These are phyloP conservation scores for Genyomyrus donnyi DNA, from an alignment of 2,113 vertebrate genomes.

Conservation along the genomic window DNA sequence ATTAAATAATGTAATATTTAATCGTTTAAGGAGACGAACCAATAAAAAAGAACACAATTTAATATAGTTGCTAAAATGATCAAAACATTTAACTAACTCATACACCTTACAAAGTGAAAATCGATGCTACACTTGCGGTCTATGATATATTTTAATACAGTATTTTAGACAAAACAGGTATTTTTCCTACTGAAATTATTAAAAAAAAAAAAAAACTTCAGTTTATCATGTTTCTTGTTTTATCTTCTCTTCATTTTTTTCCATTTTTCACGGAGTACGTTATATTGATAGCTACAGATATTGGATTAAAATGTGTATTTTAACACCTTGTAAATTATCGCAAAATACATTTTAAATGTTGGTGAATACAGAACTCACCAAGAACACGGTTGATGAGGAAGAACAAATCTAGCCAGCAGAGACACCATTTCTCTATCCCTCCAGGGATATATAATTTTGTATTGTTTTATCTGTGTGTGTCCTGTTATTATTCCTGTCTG, in stretches of 20 bases:
- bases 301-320: neutral
- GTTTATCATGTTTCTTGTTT: neutral
- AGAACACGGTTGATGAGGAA: neutral
- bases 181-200: neutral
- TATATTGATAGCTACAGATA: neutral
- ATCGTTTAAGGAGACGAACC: conserved; percentile 3
- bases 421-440: neutral
- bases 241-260: neutral
- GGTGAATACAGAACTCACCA: neutral
- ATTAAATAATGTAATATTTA: neutral
- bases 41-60: neutral
- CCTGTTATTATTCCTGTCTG: neutral
- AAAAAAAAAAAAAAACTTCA: neutral
- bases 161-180: neutral
- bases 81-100: neutral
- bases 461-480: neutral
- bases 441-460: neutral
- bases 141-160: neutral
- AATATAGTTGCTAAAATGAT: neutral
- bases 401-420: neutral
- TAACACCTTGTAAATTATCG: neutral
- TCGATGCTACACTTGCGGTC: neutral
- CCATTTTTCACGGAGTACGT: neutral
- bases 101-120: neutral
- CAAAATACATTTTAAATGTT: neutral